These are phyloP conservation scores for Oscheius sp. DNA, from an alignment of 2,888 invertebrate genomes.

Conservation along the genomic window DNA sequence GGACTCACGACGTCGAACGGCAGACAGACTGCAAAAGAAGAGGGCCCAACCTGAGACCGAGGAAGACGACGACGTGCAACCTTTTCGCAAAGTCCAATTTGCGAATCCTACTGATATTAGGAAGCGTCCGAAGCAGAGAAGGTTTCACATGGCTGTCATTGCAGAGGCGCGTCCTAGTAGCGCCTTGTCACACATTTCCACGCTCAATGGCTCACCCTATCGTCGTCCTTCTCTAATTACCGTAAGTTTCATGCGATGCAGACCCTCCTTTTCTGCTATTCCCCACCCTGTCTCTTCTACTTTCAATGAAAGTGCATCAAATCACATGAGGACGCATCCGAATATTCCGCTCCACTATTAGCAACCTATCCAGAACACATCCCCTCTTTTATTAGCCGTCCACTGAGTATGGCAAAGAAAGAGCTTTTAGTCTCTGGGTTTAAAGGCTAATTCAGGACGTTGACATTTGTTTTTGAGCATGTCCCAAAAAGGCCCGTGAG, in stretches of 20 bases:
- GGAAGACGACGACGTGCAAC: slow-evolving; percentile 11
- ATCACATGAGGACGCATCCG: slow-evolving; percentile 35
- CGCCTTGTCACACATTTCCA: slow-evolving; percentile 29
- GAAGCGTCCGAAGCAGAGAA: slow-evolving; percentile 24
- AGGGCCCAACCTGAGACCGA: slow-evolving; percentile 6
- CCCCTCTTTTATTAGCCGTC: background rate
- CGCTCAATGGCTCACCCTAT: slow-evolving; percentile 27
- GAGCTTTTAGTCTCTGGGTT: background rate
- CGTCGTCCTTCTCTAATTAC: slow-evolving; percentile 22
- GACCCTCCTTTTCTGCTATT: background rate
- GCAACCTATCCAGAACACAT: background rate
- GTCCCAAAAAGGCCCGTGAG: slow-evolving; percentile 32
- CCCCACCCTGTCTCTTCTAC: slow-evolving; percentile 21
- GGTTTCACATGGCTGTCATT: slow-evolving; percentile 34
- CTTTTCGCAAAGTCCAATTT: slow-evolving; percentile 28
- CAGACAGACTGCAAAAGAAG: slow-evolving; percentile 22
- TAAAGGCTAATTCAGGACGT: background rate
- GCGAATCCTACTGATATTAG: slow-evolving; percentile 21
- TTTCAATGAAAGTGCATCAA: slow-evolving; percentile 35
- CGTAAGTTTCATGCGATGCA: slow-evolving; percentile 12
- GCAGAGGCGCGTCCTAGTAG: slow-evolving; percentile 20
- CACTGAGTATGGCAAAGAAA: background rate
- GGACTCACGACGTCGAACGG: slow-evolving; percentile 23
- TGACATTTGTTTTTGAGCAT: slow-evolving; percentile 33
- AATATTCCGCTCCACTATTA: slow-evolving; percentile 23